Evolutionary conservation across 2,888 invertebrate genomes (phyloP).

Genomic region (Brachylomia viminalis): DNA sequence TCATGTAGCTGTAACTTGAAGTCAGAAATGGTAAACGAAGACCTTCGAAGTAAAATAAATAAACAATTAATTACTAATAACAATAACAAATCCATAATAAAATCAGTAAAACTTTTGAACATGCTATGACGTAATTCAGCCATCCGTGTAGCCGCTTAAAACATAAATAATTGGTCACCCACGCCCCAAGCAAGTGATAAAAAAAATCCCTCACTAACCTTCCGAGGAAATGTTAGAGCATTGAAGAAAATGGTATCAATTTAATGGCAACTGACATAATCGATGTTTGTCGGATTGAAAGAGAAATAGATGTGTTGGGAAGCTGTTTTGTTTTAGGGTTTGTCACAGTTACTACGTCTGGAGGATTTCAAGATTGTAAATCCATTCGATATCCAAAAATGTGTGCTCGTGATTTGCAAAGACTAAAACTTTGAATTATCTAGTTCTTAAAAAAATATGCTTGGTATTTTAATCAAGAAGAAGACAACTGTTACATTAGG

Average conservation of each 20-base stretch:
- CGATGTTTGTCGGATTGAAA: conserved; percentile 20
- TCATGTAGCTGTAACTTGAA: too few relatives aligned
- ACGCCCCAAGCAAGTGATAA: conserved; percentile 52
- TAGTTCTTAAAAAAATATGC: too few relatives aligned
- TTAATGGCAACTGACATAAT: conserved; percentile 46
- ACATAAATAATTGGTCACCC: conserved; percentile 63
- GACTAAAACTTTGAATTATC: background rate
- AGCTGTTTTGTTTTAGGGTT: background rate
- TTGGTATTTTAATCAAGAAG: too few relatives aligned
- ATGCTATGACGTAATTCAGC: conserved; percentile 28
- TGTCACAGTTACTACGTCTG: too few relatives aligned
- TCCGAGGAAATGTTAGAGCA: conserved; percentile 31
- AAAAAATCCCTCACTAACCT: conserved; percentile 46
- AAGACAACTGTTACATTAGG: background rate
- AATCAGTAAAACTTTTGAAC: conserved; percentile 44
- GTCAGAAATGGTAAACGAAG: too few relatives aligned
- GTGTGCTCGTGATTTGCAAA: background rate
- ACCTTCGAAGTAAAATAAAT: too few relatives aligned
- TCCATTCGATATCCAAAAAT: background rate
- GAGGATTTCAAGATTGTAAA: background rate
- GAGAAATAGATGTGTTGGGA: background rate
- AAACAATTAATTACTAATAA: too few relatives aligned
- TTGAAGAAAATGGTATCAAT: conserved; percentile 42
- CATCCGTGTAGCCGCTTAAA: conserved; percentile 32
- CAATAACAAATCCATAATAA: too few relatives aligned